phyloP scores from a whole-genome alignment of 2,888 invertebrate species.

The Chirona hameri region DNA sequence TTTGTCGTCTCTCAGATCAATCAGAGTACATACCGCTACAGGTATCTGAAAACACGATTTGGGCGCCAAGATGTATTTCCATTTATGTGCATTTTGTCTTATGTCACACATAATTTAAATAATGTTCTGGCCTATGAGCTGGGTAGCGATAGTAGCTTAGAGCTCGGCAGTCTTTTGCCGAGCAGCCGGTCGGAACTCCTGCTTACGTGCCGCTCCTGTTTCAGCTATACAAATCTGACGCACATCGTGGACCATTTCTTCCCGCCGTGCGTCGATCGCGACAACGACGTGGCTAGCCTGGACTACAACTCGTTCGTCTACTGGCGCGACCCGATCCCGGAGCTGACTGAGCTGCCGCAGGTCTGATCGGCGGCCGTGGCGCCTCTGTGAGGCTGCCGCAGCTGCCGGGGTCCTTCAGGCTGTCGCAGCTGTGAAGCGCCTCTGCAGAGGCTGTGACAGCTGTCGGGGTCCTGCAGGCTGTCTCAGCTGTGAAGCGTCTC shows the following conservation, averaged over 20 bases:
- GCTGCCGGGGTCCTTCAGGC: no score
- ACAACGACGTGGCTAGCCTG: constrained; percentile 54
- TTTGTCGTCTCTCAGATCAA: no score
- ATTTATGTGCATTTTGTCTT: background rate
- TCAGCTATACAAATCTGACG: constrained; percentile 89
- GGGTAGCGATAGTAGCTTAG: no score
- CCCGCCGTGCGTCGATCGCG: constrained; percentile 63
- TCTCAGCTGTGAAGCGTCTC: no score
- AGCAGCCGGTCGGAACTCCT: background rate
- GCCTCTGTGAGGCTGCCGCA: no score
- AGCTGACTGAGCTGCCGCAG: constrained; percentile 45
- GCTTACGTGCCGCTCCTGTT: constrained; percentile 46
- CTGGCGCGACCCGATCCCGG: constrained; percentile 84
- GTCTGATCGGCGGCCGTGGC: no score
- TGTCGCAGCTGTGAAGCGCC: no score
- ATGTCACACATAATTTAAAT: background rate
- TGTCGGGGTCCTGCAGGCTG: no score
- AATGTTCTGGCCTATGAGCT: no score
- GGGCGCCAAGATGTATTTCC: background rate
- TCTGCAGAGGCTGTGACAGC: no score
- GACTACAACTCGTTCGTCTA: constrained; percentile 81
- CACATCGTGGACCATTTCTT: constrained; percentile 94
- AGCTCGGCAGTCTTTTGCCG: background rate
- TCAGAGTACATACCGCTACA: no score
- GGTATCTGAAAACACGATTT: no score